Evolutionary conservation across 2,113 vertebrate species (phyloP).

Genomic region (Hiodon alosoides): DNA sequence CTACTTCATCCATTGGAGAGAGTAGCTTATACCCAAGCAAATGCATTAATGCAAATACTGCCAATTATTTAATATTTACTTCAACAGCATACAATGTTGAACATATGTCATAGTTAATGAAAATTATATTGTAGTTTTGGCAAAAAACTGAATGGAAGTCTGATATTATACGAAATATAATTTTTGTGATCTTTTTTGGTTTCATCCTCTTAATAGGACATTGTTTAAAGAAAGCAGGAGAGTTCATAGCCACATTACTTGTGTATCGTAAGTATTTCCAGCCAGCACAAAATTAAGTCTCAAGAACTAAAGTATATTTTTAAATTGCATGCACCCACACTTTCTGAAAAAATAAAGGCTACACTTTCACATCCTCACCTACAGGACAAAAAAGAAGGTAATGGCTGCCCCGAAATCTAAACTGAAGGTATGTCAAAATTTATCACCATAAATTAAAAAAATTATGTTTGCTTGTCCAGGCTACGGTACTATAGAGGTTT

Average conservation of each 20-base stretch:
- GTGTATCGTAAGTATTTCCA: conserved; percentile 43
- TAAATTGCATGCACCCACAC: not conserved
- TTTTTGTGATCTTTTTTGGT: not conserved
- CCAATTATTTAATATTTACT: too few species aligned
- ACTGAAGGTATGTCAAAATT: conserved; percentile 59
- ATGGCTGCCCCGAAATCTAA: conserved; percentile 62
- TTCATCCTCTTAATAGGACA: conserved; percentile 56
- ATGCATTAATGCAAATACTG: too few species aligned
- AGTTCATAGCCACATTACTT: conserved; percentile 74
- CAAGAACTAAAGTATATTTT: not conserved
- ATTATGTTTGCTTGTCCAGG: not conserved
- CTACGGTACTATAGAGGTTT: not conserved
- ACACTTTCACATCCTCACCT: conserved; percentile 18
- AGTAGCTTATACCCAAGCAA: not conserved
- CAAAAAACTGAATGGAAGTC: too few species aligned
- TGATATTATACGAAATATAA: too few species aligned
- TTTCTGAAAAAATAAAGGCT: not conserved
- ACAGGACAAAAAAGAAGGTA: conserved; percentile 71
- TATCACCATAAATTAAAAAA: not conserved
- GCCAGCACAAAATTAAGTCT: not conserved
- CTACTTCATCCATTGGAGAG: not conserved
- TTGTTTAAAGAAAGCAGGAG: conserved; percentile 78
- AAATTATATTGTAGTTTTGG: too few species aligned
- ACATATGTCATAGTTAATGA: too few species aligned
- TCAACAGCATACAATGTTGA: too few species aligned